These are phyloP conservation scores for Cherax quadricarinatus DNA, from an alignment of 1,140 invertebrate genomes.

Conservation along the genomic window DNA sequence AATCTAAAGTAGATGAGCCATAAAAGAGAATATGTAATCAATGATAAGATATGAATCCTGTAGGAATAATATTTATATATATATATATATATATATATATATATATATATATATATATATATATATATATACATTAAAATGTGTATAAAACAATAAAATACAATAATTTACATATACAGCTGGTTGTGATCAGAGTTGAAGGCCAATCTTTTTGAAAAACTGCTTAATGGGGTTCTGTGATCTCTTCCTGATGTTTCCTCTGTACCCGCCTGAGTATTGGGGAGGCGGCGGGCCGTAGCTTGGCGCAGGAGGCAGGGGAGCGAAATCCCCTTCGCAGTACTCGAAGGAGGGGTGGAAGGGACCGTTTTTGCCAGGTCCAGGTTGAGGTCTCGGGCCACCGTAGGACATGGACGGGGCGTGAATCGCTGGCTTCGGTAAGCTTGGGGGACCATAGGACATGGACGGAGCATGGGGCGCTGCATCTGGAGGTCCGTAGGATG, in stretches of 20 bases:
- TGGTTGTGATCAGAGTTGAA: conserved; percentile 11
- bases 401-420: not conserved
- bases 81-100: not conserved
- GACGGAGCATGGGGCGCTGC: not conserved
- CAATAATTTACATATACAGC: conserved; percentile 17
- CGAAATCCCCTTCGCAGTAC: conserved; percentile 54
- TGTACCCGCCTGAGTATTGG: not conserved
- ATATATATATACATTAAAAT: too few species aligned
- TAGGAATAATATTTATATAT: not conserved
- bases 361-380: not conserved
- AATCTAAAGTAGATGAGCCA: too few species aligned
- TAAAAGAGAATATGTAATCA: too few species aligned
- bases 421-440: conserved; percentile 16
- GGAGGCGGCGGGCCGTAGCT: conserved; percentile 42
- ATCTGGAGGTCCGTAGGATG: conserved; percentile 32
- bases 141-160: too few species aligned
- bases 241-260: not conserved
- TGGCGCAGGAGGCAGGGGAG: conserved; percentile 10
- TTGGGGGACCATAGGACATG: not conserved
- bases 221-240: conserved; percentile 24
- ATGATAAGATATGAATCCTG: too few species aligned
- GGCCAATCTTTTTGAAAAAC: conserved; percentile 37
- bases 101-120: not conserved
- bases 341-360: conserved; percentile 45
- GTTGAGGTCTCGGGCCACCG: too few species aligned